Evolutionary conservation across 2,113 vertebrate species (phyloP).

Genomic region (Colistium nudipinnis): DNA sequence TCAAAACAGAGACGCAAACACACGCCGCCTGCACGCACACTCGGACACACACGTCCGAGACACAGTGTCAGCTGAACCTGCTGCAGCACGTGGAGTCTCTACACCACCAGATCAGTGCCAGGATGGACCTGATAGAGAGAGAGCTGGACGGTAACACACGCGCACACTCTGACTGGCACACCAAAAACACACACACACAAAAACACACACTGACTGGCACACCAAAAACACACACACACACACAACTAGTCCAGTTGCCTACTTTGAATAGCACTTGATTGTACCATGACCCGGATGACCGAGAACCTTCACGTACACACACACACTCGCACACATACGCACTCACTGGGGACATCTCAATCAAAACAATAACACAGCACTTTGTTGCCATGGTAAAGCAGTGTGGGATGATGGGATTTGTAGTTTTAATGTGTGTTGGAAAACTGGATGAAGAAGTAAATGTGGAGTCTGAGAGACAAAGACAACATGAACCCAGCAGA

Average conservation of each 20-base stretch:
- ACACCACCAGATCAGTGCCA: conserved; percentile 91
- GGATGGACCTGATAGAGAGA: conserved; percentile 97
- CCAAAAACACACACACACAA: conserved; percentile 7
- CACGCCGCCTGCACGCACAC: conserved; percentile 47
- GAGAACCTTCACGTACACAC: too few species aligned
- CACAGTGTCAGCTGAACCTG: conserved; percentile 93
- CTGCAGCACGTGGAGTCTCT: conserved; percentile 91
- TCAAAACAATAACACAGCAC: too few species aligned
- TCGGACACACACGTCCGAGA: conserved; percentile 67
- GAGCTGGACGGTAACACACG: conserved; percentile 90
- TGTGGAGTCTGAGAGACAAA: too few species aligned
- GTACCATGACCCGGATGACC: too few species aligned
- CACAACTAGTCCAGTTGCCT: too few species aligned
- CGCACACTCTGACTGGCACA: too few species aligned
- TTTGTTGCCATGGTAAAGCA: neutral
- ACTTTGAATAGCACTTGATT: too few species aligned
- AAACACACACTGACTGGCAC: conserved; percentile 1
- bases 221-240: neutral
- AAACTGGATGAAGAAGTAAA: too few species aligned
- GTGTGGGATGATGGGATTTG: neutral
- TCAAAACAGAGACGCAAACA: conserved; percentile 10
- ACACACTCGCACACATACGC: neutral
- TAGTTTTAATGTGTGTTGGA: neutral
- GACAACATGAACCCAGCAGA: neutral
- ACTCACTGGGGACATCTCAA: too few species aligned